Percentiles rank a stretch among this genome's conserved stretches.
These are phyloP conservation scores for Callinectes sapidus DNA, from an alignment of 2,888 invertebrate species.

Conservation along the genomic window DNA sequence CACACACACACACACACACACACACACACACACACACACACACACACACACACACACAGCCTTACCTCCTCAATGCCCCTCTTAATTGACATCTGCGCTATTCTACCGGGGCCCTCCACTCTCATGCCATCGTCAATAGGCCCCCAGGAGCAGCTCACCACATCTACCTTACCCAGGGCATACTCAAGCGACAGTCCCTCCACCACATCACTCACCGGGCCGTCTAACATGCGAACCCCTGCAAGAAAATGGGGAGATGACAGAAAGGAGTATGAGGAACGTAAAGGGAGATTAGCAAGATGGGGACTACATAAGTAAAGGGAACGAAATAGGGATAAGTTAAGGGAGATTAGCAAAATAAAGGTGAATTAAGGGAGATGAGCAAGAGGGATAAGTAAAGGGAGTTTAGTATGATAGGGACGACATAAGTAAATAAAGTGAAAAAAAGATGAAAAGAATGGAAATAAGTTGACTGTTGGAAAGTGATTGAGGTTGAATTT, in stretches of 20 bases:
- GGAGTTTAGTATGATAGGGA: no score
- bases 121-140: constrained; percentile 93
- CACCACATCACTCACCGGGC: constrained; percentile 88
- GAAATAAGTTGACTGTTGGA: no score
- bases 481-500: no score
- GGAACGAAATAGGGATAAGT: no score
- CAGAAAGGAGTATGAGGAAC: background rate
- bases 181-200: constrained; percentile 88
- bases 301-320: no score
- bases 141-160: constrained; percentile 96
- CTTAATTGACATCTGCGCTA: constrained; percentile 86
- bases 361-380: no score
- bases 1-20: background rate
- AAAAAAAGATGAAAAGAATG: background rate
- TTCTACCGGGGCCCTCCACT: constrained; percentile 89
- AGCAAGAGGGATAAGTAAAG: no score
- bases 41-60: background rate
- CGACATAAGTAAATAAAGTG: background rate
- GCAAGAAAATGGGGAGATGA: background rate
- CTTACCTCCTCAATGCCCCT: constrained; percentile 82
- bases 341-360: no score
- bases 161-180: constrained; percentile 87
- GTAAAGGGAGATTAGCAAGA: background rate
- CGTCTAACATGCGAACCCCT: constrained; percentile 91
- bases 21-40: background rate